Percentiles rank a stretch among this genome's conserved stretches.
Evolutionary conservation across 2,113 vertebrate genomes (phyloP).

Genomic region (Elanoides forficatus): DNA sequence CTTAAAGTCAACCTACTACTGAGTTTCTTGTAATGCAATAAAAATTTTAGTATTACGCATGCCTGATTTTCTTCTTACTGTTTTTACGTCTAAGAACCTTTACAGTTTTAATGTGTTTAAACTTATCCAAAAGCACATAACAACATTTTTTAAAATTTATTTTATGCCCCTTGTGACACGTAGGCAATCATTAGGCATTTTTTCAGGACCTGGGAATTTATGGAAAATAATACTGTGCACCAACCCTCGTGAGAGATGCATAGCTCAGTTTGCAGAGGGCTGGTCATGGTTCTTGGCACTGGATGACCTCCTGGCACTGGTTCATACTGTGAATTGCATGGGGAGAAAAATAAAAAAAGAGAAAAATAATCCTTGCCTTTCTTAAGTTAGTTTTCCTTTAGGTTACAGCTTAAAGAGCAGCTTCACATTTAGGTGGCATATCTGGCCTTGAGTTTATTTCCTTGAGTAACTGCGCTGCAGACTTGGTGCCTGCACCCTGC

Average conservation of each 20-base stretch:
- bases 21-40: neutral
- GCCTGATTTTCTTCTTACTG: neutral
- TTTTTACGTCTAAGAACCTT: neutral
- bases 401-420: neutral
- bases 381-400: neutral
- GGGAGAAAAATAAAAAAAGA: neutral
- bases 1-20: neutral
- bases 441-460: neutral
- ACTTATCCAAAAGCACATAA: neutral
- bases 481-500: fast-evolving
- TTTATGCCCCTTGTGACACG: neutral
- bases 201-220: neutral
- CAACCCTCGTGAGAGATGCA: neutral
- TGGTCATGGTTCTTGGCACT: neutral
- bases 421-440: neutral
- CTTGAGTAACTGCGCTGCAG: neutral
- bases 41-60: neutral
- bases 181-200: neutral
- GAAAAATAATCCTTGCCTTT: neutral
- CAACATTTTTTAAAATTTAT: neutral
- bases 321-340: neutral
- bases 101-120: neutral
- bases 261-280: neutral
- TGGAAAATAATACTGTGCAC: neutral
- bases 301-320: neutral